These are phyloP conservation scores for Sweltsa coloradensis DNA, from an alignment of 1,140 invertebrate genomes.

Conservation along the genomic window DNA sequence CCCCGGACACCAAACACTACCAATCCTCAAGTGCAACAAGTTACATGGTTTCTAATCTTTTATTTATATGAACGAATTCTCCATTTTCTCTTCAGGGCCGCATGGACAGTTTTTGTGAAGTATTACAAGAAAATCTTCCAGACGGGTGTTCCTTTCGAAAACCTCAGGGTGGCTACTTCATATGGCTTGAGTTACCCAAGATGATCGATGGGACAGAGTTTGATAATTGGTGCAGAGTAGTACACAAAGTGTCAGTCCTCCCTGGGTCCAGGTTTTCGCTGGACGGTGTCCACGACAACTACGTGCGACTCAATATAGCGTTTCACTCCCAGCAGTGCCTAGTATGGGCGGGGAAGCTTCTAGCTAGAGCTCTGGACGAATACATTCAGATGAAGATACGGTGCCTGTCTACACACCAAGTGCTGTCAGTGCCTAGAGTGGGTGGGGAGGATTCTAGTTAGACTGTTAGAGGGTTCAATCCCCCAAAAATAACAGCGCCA, in stretches of 20 bases:
- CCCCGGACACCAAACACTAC: too few species aligned
- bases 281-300: constrained; percentile 14
- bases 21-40: too few species aligned
- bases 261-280: constrained; percentile 33
- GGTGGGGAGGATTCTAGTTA: too few species aligned
- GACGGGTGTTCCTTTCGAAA: constrained; percentile 28
- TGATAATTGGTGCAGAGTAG: constrained; percentile 27
- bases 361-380: constrained; percentile 1
- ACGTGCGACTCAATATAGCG: constrained; percentile 5
- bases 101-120: constrained; percentile 29
- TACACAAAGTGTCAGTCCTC: constrained; percentile 33
- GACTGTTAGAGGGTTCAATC: too few species aligned
- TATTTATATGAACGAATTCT: too few species aligned
- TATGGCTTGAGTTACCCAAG: constrained; percentile 40
- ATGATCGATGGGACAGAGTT: constrained; percentile 26
- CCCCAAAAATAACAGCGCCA: too few species aligned
- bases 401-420: too few species aligned
- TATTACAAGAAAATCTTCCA: constrained; percentile 31
- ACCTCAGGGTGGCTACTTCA: constrained; percentile 42
- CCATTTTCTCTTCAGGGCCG: constrained; percentile 29
- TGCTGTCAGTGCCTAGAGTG: too few species aligned
- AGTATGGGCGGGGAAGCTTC: not conserved
- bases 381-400: too few species aligned
- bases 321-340: constrained; percentile 3
- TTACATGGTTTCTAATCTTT: too few species aligned